Conservation (phyloP, 92 coral and sea anemone species). For the Umimayanthus kanabou region DNA sequence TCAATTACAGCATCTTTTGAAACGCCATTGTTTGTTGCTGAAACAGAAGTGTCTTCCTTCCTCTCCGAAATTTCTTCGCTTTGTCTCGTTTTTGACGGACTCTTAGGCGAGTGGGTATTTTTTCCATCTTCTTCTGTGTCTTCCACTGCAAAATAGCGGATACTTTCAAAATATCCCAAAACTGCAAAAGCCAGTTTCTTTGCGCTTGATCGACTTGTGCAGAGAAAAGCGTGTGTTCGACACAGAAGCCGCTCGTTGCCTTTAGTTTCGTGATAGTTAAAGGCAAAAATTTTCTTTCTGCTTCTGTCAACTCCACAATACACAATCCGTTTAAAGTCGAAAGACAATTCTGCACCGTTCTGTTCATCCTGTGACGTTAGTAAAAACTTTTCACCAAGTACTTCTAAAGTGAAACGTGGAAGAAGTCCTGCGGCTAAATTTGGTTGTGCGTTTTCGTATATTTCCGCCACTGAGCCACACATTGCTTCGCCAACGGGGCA, state of each 20-base stretch:
- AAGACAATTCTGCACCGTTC: slow-evolving; percentile 37
- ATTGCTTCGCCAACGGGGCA: slow-evolving; percentile 82
- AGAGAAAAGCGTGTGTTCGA: slow-evolving; percentile 71
- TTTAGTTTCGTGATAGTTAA: slow-evolving; percentile 63
- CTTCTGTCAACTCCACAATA: slow-evolving; percentile 86
- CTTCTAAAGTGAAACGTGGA: slow-evolving; percentile 54
- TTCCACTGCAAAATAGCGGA: not conserved
- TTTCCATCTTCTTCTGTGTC: slow-evolving; percentile 1
- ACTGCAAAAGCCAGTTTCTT: slow-evolving; percentile 60
- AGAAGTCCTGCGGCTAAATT: slow-evolving; percentile 44
- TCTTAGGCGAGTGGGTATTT: not conserved
- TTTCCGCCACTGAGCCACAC: slow-evolving; percentile 87
- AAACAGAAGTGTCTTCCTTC: not conserved
- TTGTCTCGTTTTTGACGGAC: not conserved
- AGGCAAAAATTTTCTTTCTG: slow-evolving; percentile 68
- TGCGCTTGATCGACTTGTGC: slow-evolving; percentile 55
- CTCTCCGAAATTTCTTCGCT: not conserved
- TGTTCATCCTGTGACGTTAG: slow-evolving; percentile 25
- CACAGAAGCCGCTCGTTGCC: slow-evolving; percentile 52
- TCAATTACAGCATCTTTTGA: not conserved
- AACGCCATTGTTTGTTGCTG: not conserved
- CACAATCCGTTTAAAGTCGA: slow-evolving; percentile 63
- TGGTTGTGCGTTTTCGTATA: slow-evolving; percentile 54
- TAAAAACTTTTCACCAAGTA: slow-evolving; percentile 49
- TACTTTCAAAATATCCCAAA: slow-evolving; percentile 47